Conservation (phyloP, 64 coral and sea anemone genomes). For the Anthopleura sola region DNA sequence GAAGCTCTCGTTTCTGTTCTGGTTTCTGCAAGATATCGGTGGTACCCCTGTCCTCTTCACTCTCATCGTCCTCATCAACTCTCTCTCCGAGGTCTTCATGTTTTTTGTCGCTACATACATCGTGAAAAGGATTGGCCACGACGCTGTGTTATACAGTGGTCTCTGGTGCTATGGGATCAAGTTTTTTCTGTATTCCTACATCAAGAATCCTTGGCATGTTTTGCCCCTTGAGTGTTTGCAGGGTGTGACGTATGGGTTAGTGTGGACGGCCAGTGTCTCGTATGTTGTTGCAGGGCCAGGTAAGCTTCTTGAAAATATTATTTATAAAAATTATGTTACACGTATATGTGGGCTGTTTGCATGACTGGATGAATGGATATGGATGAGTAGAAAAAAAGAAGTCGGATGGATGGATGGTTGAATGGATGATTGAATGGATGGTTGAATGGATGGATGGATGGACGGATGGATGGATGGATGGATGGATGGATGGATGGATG, state of each 20-base stretch:
- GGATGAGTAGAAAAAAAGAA: too few species aligned
- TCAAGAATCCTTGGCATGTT: constrained; percentile 73
- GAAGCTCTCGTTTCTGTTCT: constrained; percentile 86
- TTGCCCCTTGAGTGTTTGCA: constrained; percentile 75
- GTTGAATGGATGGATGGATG: too few species aligned
- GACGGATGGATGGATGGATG: too few species aligned
- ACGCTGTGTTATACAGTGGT: constrained; percentile 69
- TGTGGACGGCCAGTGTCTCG: constrained; percentile 86
- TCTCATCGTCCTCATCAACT: constrained; percentile 62
- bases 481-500: too few species aligned
- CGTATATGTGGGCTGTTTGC: too few species aligned
- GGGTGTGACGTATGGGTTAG: constrained; percentile 76
- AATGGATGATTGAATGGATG: too few species aligned
- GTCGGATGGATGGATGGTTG: too few species aligned
- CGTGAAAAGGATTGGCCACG: constrained; percentile 69
- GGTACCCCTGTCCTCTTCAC: constrained; percentile 85
- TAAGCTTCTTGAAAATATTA: too few species aligned
- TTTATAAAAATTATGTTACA: too few species aligned
- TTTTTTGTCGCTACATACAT: constrained; percentile 84
- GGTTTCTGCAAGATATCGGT: constrained; percentile 91
- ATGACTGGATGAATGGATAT: too few species aligned
- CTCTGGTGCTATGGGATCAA: constrained; percentile 73
- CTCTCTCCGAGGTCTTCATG: constrained; percentile 77
- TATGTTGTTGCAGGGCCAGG: constrained; percentile 76
- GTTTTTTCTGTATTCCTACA: constrained; percentile 80